Evolutionary conservation across 2,888 invertebrate genomes (phyloP), one percentile per base, ranked within the genome.

Genomic region (Ethmia dodecea): DNA sequence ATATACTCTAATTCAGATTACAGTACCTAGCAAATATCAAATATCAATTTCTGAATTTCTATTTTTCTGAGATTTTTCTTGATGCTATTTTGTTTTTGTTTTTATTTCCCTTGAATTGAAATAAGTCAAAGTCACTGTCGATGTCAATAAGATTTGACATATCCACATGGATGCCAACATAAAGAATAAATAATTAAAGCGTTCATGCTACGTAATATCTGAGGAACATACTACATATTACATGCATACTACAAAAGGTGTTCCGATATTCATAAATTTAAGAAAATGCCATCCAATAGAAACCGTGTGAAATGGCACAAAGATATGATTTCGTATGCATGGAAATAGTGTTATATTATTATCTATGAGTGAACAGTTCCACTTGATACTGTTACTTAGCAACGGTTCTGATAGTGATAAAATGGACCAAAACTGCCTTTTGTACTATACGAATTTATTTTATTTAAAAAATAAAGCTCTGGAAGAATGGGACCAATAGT

Each of bases 381-480:
- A n/a, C n/a, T 27, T 38, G 34, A 42, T 46, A 32, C 28, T 33
- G 71, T 79, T 51, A 44, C 79, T 47, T 49, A 63, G 77, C 74
- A 74, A 78, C 77, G 39, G 45, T 49, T 59, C 51, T 41, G 35
- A 53, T 52, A 55, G 41, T 54, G 40, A 62, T 66, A 52, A 62
- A 57, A 70, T 72, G 72, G 67, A 78, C 73, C 72, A 75, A 77
- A 64, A 66, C 65, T 78, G 66, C 69, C 57, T 76, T 74, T 74
- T 66, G 42, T 59, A n/a, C n/a, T n/a, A n/a, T n/a, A 76, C 69
- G 73, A 75, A 77, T 76, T 80, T 80, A 79, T 72, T 60, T 63
- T 63, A 52, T 33, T 20, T 13, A 40, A 53, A 58, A 51, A 57
- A 54, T 49, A 55, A 49, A 51, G 31, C 41, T 37, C 42, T 43